A percentile compares a stretch with the other conserved stretches of the same genome.
These are phyloP conservation scores for Helicoverpa assulta DNA, from an alignment of 2,888 invertebrate genomes.

Conservation along the genomic window DNA sequence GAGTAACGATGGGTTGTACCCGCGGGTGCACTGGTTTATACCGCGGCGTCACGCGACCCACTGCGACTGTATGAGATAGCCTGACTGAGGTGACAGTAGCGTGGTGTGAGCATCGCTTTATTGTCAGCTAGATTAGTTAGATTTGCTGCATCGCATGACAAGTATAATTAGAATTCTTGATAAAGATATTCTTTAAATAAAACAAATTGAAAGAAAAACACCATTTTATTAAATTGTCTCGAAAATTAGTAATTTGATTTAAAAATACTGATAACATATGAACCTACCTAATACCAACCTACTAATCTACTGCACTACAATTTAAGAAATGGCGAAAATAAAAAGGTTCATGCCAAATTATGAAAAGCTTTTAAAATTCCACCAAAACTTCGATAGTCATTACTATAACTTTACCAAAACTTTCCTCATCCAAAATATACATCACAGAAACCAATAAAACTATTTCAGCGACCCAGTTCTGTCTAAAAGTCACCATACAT, in stretches of 20 bases:
- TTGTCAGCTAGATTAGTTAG: background rate
- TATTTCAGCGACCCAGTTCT: background rate
- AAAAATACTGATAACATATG: too few species aligned
- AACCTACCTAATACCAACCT: too few species aligned
- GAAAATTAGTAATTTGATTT: too few species aligned
- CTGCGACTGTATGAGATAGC: slow-evolving; percentile 19
- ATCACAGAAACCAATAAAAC: background rate
- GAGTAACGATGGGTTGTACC: slow-evolving; percentile 16
- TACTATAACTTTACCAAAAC: background rate
- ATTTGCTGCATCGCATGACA: background rate
- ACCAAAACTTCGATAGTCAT: too few species aligned
- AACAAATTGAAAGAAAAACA: too few species aligned
- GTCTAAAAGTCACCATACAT: background rate
- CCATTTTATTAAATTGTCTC: too few species aligned
- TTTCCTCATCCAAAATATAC: background rate
- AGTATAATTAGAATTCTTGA: background rate
- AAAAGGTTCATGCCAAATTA: too few species aligned
- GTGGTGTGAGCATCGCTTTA: background rate
- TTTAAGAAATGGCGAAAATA: too few species aligned
- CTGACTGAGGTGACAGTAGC: slow-evolving; percentile 20
- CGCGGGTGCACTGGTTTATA: slow-evolving; percentile 23
- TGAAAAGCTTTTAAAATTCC: too few species aligned
- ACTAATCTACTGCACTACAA: too few species aligned
- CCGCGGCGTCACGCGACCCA: slow-evolving; percentile 25
- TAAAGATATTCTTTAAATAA: background rate